Evolutionary conservation across 2,888 invertebrate genomes (phyloP).

Genomic region (Leptinotarsa peninsularis): DNA sequence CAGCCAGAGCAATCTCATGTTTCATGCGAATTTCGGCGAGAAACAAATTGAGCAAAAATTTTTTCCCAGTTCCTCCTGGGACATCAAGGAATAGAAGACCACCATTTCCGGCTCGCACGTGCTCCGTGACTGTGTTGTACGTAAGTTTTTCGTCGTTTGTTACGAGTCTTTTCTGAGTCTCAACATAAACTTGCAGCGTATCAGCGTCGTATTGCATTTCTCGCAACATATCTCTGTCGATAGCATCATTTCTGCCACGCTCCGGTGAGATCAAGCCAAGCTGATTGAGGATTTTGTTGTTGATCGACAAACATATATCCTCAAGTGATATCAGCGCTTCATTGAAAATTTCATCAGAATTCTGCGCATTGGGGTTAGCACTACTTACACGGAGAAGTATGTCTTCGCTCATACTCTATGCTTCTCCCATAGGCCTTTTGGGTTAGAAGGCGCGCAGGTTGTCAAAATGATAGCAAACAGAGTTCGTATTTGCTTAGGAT

Average conservation of each 20-base stretch:
- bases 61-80: slow-evolving; percentile 25
- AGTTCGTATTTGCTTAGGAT: slow-evolving; percentile 44
- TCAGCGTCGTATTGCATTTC: neutral
- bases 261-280: no score
- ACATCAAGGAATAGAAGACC: slow-evolving; percentile 20
- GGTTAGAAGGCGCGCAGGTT: slow-evolving; percentile 49
- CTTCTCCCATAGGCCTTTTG: slow-evolving; percentile 49
- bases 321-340: neutral
- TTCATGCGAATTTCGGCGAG: slow-evolving; percentile 58
- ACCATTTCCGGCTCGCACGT: no score
- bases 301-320: neutral
- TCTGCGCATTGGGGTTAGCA: neutral
- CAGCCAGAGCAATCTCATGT: slow-evolving; percentile 48
- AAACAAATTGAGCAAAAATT: slow-evolving; percentile 60
- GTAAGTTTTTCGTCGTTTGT: no score
- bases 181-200: no score
- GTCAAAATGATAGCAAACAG: slow-evolving; percentile 52
- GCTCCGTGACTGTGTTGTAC: no score
- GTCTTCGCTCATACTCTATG: slow-evolving; percentile 50
- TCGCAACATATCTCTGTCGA: neutral
- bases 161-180: no score
- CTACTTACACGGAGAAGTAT: neutral
- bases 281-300: neutral
- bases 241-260: neutral
- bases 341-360: neutral